phyloP scores from a whole-genome alignment of 2,888 invertebrate species.

The Clostera curtula region DNA sequence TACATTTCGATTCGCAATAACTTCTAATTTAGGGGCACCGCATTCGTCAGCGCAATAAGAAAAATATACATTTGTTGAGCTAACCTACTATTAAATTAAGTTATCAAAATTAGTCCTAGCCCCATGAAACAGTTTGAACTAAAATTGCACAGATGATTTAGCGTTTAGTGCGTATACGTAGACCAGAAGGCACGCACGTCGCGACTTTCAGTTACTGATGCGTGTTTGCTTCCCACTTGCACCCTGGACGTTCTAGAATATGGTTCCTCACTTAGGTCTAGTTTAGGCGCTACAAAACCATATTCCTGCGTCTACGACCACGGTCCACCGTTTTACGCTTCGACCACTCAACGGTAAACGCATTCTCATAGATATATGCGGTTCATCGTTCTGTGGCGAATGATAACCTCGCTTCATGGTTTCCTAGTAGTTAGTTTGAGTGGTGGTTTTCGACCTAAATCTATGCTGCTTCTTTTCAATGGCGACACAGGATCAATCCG shows the following conservation, averaged over 20 bases:
- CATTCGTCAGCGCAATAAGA: no score
- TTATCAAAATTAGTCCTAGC: no score
- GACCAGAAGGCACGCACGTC: slow-evolving; percentile 12
- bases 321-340: slow-evolving; percentile 45
- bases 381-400: slow-evolving; percentile 40
- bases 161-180: slow-evolving; percentile 23
- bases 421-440: slow-evolving; percentile 66
- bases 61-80: no score
- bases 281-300: slow-evolving; percentile 29
- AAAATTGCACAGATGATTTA: slow-evolving; percentile 24
- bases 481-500: slow-evolving; percentile 28
- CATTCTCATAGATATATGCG: slow-evolving; percentile 30
- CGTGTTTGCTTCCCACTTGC: slow-evolving; percentile 23
- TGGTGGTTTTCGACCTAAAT: slow-evolving; percentile 63
- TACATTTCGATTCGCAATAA: no score
- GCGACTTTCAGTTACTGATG: slow-evolving; percentile 9
- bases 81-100: no score
- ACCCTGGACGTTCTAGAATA: slow-evolving; percentile 33
- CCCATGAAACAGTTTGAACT: slow-evolving; percentile 18
- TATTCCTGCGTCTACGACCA: slow-evolving; percentile 32
- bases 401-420: slow-evolving; percentile 64
- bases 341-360: slow-evolving; percentile 43
- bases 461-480: slow-evolving; percentile 50
- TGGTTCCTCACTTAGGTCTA: slow-evolving; percentile 32
- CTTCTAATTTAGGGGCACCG: no score